Evolutionary conservation across 2,113 vertebrate genomes (phyloP).

Genomic region (Muscicapa adusta): DNA sequence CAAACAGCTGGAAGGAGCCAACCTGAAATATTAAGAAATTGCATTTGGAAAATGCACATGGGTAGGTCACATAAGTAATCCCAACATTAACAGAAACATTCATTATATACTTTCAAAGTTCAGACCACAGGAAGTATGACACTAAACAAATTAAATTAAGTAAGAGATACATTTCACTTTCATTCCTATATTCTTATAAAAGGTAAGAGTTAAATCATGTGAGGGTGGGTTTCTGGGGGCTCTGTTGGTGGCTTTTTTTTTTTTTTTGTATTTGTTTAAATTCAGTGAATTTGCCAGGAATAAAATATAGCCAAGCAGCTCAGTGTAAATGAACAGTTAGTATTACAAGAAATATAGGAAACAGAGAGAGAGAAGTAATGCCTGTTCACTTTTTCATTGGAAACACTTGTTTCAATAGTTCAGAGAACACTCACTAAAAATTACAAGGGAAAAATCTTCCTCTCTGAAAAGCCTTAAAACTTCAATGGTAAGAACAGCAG

Average conservation of each 20-base stretch:
- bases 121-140: not conserved
- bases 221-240: accelerated
- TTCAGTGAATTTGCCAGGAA: not conserved
- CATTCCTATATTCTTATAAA: not conserved
- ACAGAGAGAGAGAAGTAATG: not conserved
- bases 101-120: not conserved
- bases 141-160: not conserved
- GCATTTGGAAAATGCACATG: conserved; percentile 12
- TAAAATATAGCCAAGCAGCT: not conserved
- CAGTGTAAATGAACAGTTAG: not conserved
- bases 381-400: not conserved
- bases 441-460: not conserved
- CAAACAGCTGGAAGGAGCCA: conserved; percentile 96
- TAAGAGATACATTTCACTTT: not conserved
- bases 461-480: not conserved
- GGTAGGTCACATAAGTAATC: not conserved
- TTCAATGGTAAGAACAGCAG: not conserved
- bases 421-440: not conserved
- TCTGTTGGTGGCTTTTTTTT: not conserved
- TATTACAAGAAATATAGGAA: not conserved
- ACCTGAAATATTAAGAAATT: conserved; percentile 77
- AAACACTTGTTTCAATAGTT: not conserved
- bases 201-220: not conserved
- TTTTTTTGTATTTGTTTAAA: not conserved
- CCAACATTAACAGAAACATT: not conserved